Conservation (phyloP, 2,113 vertebrate genomes). For the Rhynchopsitta pachyrhyncha region DNA sequence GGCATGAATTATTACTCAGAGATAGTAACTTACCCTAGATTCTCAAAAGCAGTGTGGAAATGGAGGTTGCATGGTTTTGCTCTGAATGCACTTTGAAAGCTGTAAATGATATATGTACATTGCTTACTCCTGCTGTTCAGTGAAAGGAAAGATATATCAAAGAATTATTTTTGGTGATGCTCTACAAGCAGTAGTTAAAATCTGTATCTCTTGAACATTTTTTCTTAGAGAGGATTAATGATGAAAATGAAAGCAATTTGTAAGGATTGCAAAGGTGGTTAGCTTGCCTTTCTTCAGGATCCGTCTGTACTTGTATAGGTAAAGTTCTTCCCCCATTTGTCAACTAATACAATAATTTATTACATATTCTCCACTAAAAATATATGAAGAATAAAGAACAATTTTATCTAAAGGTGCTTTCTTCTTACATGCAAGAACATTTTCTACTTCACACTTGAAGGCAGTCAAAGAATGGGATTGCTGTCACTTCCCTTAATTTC, state of each 20-base stretch:
- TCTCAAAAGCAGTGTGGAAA: not conserved
- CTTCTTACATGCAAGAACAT: not conserved
- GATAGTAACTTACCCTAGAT: not conserved
- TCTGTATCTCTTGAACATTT: not conserved
- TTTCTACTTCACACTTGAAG: not conserved
- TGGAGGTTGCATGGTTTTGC: not conserved
- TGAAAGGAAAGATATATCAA: not conserved
- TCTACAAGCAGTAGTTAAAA: constrained; percentile 17
- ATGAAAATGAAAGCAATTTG: constrained; percentile 26
- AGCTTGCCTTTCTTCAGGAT: constrained; percentile 22
- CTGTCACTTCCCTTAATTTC: not conserved
- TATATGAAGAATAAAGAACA: not conserved
- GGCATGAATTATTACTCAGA: not conserved
- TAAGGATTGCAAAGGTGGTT: constrained; percentile 48
- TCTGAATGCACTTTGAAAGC: not conserved
- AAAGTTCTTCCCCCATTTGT: constrained; percentile 62
- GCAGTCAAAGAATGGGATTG: not conserved
- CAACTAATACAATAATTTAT: constrained; percentile 77
- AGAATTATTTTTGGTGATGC: not conserved
- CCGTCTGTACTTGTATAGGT: not conserved
- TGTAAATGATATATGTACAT: not conserved
- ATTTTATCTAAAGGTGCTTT: not conserved
- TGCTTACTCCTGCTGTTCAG: not conserved
- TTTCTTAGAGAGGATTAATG: constrained; percentile 18
- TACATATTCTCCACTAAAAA: constrained; percentile 66